phyloP scores from a whole-genome alignment of 2,797 vertebrate genomes.

The Morelia viridis region DNA sequence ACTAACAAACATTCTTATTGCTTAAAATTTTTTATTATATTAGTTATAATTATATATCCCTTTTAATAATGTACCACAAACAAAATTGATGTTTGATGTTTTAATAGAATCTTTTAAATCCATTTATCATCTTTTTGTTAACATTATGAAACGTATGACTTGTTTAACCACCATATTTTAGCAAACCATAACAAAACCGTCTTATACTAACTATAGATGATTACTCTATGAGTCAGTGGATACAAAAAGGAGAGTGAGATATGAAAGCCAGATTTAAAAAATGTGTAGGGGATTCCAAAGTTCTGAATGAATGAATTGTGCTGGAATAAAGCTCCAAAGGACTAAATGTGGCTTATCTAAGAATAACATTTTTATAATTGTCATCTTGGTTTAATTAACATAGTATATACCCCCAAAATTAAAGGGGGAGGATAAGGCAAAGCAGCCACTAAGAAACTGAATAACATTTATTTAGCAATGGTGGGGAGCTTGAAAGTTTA shows the following conservation, averaged over 20 bases:
- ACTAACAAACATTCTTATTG: conserved; percentile 55
- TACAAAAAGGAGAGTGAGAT: conserved; percentile 57
- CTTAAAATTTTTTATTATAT: conserved; percentile 59
- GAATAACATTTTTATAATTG: not conserved
- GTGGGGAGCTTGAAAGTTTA: not conserved
- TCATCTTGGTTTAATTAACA: not conserved
- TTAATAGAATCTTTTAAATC: conserved; percentile 43
- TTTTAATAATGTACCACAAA: conserved; percentile 55
- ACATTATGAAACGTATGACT: conserved; percentile 70
- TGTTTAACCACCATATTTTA: conserved; percentile 68
- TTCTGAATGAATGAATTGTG: conserved; percentile 50
- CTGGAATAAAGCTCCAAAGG: conserved; percentile 4
- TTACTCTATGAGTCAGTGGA: conserved; percentile 69
- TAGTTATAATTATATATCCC: conserved; percentile 64
- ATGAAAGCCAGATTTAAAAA: conserved; percentile 44
- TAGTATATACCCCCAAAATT: not conserved
- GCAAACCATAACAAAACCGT: conserved; percentile 71
- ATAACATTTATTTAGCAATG: too few species aligned
- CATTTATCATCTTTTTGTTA: conserved; percentile 68
- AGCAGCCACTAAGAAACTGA: too few species aligned
- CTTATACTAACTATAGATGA: conserved; percentile 70
- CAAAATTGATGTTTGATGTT: conserved; percentile 69
- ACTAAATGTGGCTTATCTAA: not conserved
- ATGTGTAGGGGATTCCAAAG: conserved; percentile 55
- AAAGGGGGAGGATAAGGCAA: not conserved